Percentiles rank a stretch among this genome's conserved stretches.
phyloP scores from a whole-genome alignment of 2,888 invertebrate species.

The Andrena bicolor region DNA sequence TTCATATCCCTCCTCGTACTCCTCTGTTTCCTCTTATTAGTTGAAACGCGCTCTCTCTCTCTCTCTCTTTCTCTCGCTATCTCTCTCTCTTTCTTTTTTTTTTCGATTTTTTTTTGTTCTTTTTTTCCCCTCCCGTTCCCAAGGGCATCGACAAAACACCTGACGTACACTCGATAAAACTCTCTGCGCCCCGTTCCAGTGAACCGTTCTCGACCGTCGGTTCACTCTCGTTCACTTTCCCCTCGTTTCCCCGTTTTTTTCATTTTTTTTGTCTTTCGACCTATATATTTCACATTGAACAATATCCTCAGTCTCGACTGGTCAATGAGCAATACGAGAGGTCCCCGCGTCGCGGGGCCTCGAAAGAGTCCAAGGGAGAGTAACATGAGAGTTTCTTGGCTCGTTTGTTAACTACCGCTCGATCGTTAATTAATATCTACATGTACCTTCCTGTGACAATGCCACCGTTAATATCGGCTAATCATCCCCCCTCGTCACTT shows the following conservation, averaged over 20 bases:
- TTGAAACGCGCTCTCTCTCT: conserved; percentile 18
- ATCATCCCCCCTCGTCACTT: conserved; percentile 30
- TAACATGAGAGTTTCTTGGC: conserved; percentile 15
- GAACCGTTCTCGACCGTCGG: conserved; percentile 36
- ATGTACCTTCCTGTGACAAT: conserved; percentile 30
- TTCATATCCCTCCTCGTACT: conserved; percentile 1
- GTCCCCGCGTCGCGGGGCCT: conserved; percentile 17
- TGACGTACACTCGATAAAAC: conserved; percentile 34
- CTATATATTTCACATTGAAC: conserved; percentile 55
- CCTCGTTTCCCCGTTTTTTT: conserved; percentile 19
- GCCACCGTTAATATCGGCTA: conserved; percentile 24
- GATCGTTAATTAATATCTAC: conserved; percentile 45
- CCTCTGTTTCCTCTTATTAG: background rate
- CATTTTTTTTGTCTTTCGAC: conserved; percentile 29
- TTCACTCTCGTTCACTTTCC: conserved; percentile 47
- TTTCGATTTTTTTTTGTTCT: conserved; percentile 12
- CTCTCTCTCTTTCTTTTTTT: conserved; percentile 8
- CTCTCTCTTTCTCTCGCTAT: too few relatives aligned
- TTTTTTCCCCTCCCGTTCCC: background rate
- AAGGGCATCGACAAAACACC: conserved; percentile 26
- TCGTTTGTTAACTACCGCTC: conserved; percentile 32
- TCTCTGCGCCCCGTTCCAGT: conserved; percentile 12
- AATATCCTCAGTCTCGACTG: conserved; percentile 63
- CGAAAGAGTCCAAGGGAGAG: conserved; percentile 32
- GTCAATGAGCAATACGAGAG: conserved; percentile 60